A percentile compares a stretch with the other conserved stretches of the same genome.
Evolutionary conservation across 2,113 vertebrate genomes (phyloP).

Genomic region (Coptodon bakossiorum): DNA sequence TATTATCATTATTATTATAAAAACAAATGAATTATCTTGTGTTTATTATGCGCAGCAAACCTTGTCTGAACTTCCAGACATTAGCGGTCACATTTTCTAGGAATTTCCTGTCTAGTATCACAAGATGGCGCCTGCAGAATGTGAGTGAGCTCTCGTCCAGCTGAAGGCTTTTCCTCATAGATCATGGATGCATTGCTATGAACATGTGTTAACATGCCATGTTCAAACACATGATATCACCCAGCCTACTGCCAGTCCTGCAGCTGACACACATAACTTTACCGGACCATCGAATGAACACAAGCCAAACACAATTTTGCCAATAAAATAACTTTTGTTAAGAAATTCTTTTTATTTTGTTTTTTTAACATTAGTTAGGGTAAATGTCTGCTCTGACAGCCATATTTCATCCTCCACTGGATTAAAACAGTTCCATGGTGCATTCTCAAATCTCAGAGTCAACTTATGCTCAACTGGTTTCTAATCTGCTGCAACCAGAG

Average conservation of each 20-base stretch:
- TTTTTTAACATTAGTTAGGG: accelerated
- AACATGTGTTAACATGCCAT: not conserved
- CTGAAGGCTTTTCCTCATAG: not conserved
- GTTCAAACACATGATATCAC: not conserved
- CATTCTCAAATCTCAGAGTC: not conserved
- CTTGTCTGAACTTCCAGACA: not conserved
- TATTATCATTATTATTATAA: not conserved
- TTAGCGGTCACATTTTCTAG: not conserved
- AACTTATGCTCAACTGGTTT: not conserved
- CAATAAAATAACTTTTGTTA: not conserved
- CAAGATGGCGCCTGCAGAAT: not conserved
- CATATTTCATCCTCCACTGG: not conserved
- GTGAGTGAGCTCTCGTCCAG: not conserved
- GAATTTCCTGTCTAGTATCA: not conserved
- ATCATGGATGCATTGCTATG: not conserved
- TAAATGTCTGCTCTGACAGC: not conserved
- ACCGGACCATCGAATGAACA: accelerated
- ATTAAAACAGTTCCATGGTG: not conserved
- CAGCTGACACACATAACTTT: accelerated
- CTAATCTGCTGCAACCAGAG: not conserved
- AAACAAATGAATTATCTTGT: not conserved
- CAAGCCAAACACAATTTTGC: not conserved
- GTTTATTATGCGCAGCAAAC: not conserved
- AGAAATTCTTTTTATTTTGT: accelerated
- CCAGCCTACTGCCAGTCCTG: not conserved